phyloP scores from a whole-genome alignment of 2,888 invertebrate genomes.

The Chymomyza procnemis region DNA sequence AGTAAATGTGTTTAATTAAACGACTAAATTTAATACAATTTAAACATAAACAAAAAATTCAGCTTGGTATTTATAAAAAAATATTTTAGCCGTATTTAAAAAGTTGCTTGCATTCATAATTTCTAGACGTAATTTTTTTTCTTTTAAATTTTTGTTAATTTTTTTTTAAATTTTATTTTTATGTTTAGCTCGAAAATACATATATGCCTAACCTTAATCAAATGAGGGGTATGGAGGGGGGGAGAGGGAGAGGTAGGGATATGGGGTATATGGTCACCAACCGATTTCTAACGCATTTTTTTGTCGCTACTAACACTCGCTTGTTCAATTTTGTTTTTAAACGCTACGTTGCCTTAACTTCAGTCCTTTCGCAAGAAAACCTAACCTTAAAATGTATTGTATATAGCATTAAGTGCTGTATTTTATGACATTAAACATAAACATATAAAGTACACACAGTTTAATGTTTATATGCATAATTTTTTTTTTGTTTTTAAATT shows the following conservation, averaged over 20 bases:
- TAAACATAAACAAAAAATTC: conserved; percentile 6
- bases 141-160: no score
- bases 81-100: neutral
- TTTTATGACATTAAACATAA: conserved; percentile 61
- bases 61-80: conserved; percentile 8
- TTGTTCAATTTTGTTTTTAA: conserved; percentile 67
- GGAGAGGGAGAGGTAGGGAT: no score
- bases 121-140: conserved; percentile 20
- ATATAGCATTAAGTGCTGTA: conserved; percentile 51
- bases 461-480: conserved; percentile 1
- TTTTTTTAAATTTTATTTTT: conserved; percentile 13
- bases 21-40: conserved; percentile 46
- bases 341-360: conserved; percentile 76
- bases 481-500: neutral
- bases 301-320: conserved; percentile 14
- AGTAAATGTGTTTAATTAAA: conserved; percentile 71
- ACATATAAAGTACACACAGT: conserved; percentile 56
- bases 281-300: conserved; percentile 40
- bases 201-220: conserved; percentile 61
- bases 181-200: conserved; percentile 64
- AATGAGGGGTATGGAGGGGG: conserved; percentile 33
- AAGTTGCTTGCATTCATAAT: neutral
- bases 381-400: conserved; percentile 65
- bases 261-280: conserved; percentile 53
- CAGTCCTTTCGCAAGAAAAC: conserved; percentile 75